phyloP scores from a whole-genome alignment of 2,113 vertebrate genomes.

The Plestiodon gilberti region DNA sequence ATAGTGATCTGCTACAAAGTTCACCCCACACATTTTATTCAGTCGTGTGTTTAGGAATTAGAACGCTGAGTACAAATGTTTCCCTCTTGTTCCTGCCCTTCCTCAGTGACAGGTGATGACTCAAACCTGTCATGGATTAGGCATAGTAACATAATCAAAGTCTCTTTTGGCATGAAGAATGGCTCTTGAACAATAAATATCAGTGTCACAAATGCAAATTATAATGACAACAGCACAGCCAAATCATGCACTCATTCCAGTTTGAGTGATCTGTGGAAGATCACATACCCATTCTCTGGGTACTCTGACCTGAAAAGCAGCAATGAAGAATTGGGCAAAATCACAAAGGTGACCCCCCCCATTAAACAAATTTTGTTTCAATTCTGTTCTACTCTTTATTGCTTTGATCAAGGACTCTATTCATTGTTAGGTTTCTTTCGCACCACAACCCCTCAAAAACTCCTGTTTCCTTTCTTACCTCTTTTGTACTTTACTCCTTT shows the following conservation, averaged over 20 bases:
- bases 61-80: neutral
- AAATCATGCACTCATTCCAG: conserved; percentile 14
- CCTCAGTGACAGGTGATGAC: neutral
- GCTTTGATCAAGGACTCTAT: conserved; percentile 22
- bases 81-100: neutral
- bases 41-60: neutral
- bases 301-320: conserved; percentile 39
- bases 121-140: neutral
- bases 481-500: neutral
- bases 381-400: conserved; percentile 32
- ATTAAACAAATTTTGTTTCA: conserved; percentile 20
- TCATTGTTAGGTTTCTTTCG: neutral
- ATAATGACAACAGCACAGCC: conserved; percentile 25
- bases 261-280: conserved; percentile 37
- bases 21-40: neutral
- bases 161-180: conserved; percentile 25
- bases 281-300: conserved; percentile 42
- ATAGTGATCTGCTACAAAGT: neutral
- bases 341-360: conserved; percentile 6
- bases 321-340: conserved; percentile 19
- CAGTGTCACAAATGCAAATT: conserved; percentile 35
- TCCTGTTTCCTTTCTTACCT: neutral
- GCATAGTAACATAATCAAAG: conserved; percentile 3
- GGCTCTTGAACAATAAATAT: conserved; percentile 33
- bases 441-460: neutral